These are phyloP conservation scores for Agrochola lychnidis DNA, from an alignment of 2,888 invertebrate species.

Conservation along the genomic window DNA sequence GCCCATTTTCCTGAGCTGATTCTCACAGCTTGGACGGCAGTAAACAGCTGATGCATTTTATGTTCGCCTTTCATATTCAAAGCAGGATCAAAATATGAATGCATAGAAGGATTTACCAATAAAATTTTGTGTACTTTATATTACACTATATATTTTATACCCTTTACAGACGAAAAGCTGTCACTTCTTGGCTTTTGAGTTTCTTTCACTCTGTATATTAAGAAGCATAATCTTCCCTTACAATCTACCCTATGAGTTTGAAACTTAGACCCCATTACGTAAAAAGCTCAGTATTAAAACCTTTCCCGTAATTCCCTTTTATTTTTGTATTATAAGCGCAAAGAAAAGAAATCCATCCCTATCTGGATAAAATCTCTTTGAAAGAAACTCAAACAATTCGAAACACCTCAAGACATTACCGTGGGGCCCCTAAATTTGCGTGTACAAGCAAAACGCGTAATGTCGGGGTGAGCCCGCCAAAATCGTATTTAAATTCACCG, in stretches of 20 bases:
- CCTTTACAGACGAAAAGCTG: neutral
- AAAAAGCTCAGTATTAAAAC: conserved; percentile 52
- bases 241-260: conserved; percentile 41
- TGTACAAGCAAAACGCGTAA: conserved; percentile 81
- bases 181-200: neutral
- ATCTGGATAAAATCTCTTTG: conserved; percentile 67
- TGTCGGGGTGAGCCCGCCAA: conserved; percentile 80
- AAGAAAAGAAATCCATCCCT: conserved; percentile 67
- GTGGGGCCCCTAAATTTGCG: conserved; percentile 79
- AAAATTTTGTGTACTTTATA: conserved; percentile 45
- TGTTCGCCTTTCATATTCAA: conserved; percentile 52
- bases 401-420: conserved; percentile 77
- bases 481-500: conserved; percentile 89
- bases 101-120: conserved; percentile 47
- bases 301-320: conserved; percentile 39
- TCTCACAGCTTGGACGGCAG: conserved; percentile 48
- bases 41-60: conserved; percentile 61
- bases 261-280: conserved; percentile 52
- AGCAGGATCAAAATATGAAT: conserved; percentile 41
- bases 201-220: conserved; percentile 11
- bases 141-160: conserved; percentile 35
- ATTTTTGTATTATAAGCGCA: conserved; percentile 53
- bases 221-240: conserved; percentile 21
- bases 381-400: conserved; percentile 75
- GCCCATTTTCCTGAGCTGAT: conserved; percentile 48